Conservation (phyloP, 23 tunicate genomes). For the Trididemnum nubilum region DNA sequence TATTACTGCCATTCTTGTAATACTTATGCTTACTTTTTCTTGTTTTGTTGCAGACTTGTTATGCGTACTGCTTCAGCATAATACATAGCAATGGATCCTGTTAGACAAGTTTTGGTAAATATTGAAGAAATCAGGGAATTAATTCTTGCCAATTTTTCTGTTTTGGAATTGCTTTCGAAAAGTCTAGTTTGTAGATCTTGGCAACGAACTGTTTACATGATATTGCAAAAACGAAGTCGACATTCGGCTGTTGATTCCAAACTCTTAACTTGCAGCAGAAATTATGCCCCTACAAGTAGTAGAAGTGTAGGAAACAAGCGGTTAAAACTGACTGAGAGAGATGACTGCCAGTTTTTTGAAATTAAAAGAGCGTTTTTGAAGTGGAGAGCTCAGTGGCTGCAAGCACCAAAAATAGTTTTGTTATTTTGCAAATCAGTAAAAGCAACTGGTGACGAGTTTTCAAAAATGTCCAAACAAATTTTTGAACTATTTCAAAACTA, state of each 20-base stretch:
- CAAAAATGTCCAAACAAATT: neutral
- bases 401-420: conserved; percentile 12
- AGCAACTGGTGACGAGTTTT: neutral
- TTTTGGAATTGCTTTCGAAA: neutral
- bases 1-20: too few relatives aligned
- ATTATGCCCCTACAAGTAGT: neutral
- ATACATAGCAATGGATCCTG: conserved; percentile 34
- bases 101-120: neutral
- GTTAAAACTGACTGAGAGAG: neutral
- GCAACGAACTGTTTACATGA: conserved; percentile 5
- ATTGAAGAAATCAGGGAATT: conserved; percentile 1
- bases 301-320: conserved; percentile 18
- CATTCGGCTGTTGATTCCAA: conserved; percentile 1
- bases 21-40: too few relatives aligned
- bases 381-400: conserved; percentile 18
- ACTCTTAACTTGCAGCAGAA: neutral
- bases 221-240: neutral
- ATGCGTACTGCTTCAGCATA: too few relatives aligned
- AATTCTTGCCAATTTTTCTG: conserved; percentile 8
- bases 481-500: conserved; percentile 5
- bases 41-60: too few relatives aligned
- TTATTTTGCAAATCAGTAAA: conserved; percentile 26
- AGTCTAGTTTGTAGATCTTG: conserved; percentile 13
- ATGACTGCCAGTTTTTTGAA: neutral
- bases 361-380: neutral